Base-by-base conservation (phyloP, 2,888 invertebrate genomes). In the Athalia circularis region DNA sequence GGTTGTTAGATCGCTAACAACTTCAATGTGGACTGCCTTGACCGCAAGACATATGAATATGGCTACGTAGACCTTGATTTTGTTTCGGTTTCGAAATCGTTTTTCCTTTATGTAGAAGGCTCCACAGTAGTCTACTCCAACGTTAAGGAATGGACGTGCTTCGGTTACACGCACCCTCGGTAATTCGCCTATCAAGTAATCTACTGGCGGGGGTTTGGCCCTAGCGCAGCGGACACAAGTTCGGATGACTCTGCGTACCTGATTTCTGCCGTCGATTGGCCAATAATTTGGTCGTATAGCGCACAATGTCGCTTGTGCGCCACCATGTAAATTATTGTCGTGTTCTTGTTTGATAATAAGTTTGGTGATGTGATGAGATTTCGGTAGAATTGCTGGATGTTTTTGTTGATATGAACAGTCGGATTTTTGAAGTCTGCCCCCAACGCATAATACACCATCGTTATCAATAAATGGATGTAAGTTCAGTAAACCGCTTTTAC, bases 31-130 rank as follows among this genome's bases (percentile, higher is more conserved):
- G 0, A 87, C 82, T 5, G 87, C 86, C 67, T 85, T 83, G n/a
- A 86, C 84, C 2, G 81, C 76, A 13, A 87, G 81, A 70, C 88
- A 89, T 0, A 84, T 82, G 77, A 88, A 88, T 3, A 89, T 70
- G 5, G 82, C 85, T 6, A 87, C 82, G 43, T 85, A 87, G 4
- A 83, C 82, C 76, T 89, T 88, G 3, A 83, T 78, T 11, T 77
- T 74, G 45, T 81, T 81, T n/a, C 84, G 77, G 5, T 83, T 83
- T 7, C 84, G 61, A 9, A 82, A 77, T 5, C 80, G 78, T n/a
- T 79, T 80, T 15, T 85, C 82, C 29, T 80, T 81, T 0, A 88
- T 78, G 43, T 81, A 78, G n/a, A 81, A 13, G 6, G 81, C 81
- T 6, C 83, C 82, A 2, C 79, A 77, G 64, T 81, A 82, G 45